These are phyloP conservation scores for Platysteira castanea DNA, from an alignment of 2,113 vertebrate species.

Conservation along the genomic window DNA sequence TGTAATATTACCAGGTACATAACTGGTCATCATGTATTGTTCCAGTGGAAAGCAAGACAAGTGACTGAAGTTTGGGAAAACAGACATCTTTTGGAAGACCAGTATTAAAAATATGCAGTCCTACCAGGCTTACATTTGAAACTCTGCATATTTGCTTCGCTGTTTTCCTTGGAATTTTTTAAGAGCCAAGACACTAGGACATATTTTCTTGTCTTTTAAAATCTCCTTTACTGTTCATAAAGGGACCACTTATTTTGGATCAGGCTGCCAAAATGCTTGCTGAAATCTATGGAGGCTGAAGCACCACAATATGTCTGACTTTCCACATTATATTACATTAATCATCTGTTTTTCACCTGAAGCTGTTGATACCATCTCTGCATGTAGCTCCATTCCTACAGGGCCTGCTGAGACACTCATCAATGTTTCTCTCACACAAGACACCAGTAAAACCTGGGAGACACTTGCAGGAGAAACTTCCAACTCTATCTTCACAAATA, in stretches of 20 bases:
- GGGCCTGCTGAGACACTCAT: conserved; percentile 89
- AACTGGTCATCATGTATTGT: not conserved
- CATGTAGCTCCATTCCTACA: conserved; percentile 90
- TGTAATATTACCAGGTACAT: not conserved
- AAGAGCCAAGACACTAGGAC: not conserved
- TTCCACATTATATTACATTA: not conserved
- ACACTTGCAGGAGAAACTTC: conserved; percentile 85
- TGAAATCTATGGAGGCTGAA: not conserved
- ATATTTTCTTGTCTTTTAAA: not conserved
- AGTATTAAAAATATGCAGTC: not conserved
- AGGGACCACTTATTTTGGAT: not conserved
- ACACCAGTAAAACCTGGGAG: conserved; percentile 83
- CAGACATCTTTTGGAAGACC: not conserved
- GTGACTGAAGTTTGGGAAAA: not conserved
- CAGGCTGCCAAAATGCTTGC: not conserved
- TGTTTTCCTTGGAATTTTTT: not conserved
- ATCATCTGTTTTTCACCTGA: conserved; percentile 77
- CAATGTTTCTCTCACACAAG: conserved; percentile 84
- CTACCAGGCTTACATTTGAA: not conserved
- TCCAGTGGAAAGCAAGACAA: not conserved
- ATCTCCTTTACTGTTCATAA: not conserved
- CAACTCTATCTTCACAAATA: conserved; percentile 84
- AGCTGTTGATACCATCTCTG: conserved; percentile 83
- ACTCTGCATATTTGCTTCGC: not conserved
- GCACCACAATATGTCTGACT: not conserved